Conservation (phyloP, 2,797 vertebrate genomes). For the Poeciliopsis turneri region DNA sequence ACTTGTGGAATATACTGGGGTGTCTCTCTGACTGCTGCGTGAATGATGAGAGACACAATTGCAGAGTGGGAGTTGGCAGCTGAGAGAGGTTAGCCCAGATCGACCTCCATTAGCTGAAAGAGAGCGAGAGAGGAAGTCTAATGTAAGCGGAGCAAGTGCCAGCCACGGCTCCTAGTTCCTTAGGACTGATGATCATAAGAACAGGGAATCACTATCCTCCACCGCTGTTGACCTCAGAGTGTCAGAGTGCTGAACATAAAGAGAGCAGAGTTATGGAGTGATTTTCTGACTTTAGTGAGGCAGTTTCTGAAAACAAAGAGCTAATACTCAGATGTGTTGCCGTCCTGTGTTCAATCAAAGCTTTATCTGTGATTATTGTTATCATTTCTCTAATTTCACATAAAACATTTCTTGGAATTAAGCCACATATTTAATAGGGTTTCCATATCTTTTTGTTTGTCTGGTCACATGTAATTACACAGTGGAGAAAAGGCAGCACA, state of each 20-base stretch:
- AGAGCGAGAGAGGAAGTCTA: constrained; percentile 2
- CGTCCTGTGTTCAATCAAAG: constrained; percentile 46
- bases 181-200: constrained; percentile 8
- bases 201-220: background rate
- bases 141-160: constrained; percentile 28
- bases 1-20: constrained; percentile 38
- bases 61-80: constrained; percentile 62
- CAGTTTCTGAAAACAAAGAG: constrained; percentile 40
- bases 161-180: background rate
- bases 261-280: constrained; percentile 18
- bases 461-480: background rate
- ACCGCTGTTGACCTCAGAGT: constrained; percentile 31
- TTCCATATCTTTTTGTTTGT: background rate
- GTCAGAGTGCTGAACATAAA: constrained; percentile 33
- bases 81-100: constrained; percentile 17
- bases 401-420: background rate
- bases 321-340: constrained; percentile 44
- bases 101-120: constrained; percentile 35
- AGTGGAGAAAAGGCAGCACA: background rate
- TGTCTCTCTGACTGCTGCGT: constrained; percentile 41
- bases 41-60: constrained; percentile 65
- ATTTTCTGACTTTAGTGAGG: constrained; percentile 52
- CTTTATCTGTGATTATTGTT: background rate
- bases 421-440: background rate
- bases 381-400: background rate